A percentile compares a stretch with the other conserved stretches of the same genome.
Conservation (phyloP, 1,140 invertebrate genomes). For the Bombus fervidus region DNA sequence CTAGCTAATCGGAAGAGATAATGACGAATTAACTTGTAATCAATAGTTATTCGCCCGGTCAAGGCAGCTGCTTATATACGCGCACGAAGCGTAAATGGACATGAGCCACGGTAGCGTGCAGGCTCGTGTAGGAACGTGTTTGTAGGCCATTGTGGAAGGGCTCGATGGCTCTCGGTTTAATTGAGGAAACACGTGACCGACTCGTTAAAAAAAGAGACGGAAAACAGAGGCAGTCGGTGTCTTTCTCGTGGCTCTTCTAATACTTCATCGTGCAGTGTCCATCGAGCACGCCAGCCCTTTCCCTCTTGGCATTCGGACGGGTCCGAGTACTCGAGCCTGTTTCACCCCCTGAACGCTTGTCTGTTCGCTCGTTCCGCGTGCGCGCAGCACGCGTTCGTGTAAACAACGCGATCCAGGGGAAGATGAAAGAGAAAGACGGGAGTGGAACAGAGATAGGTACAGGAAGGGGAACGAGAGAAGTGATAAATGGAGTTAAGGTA, state of each 20-base stretch:
- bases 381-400: slow-evolving; percentile 15
- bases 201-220: slow-evolving; percentile 62
- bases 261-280: not conserved
- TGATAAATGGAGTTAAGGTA: slow-evolving; percentile 52
- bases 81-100: too few species aligned
- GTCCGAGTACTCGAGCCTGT: not conserved
- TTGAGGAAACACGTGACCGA: slow-evolving; percentile 67
- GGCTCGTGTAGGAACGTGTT: slow-evolving; percentile 17
- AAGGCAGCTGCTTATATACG: too few species aligned
- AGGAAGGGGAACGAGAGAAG: not conserved
- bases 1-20: not conserved
- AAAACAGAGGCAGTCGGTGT: not conserved
- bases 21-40: slow-evolving; percentile 56
- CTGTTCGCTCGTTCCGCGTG: slow-evolving; percentile 3
- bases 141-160: slow-evolving; percentile 61
- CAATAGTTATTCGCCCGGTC: slow-evolving; percentile 57
- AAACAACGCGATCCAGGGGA: slow-evolving; percentile 32
- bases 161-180: slow-evolving; percentile 61
- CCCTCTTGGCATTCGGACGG: not conserved
- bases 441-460: not conserved
- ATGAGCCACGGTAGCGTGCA: not conserved
- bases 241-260: not conserved
- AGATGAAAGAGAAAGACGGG: not conserved
- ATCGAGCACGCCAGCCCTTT: not conserved
- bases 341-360: slow-evolving; percentile 15